Evolutionary conservation across 2,113 vertebrate genomes (phyloP).

Genomic region (Numenius arquata): DNA sequence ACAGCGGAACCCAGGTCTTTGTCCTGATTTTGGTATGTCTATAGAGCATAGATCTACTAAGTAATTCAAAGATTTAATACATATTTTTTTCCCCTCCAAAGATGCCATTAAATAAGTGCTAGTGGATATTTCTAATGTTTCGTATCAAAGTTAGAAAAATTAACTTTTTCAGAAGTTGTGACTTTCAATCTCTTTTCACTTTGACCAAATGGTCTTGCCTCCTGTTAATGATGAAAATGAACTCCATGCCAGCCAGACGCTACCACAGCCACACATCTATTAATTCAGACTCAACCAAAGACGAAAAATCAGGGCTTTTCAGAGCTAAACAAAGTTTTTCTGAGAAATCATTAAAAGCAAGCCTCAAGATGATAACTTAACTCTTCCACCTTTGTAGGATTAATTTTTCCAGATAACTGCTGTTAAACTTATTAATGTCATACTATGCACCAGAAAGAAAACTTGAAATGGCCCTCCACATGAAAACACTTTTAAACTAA

Average conservation of each 20-base stretch:
- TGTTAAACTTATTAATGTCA: not conserved
- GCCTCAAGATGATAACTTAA: not conserved
- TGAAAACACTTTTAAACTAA: not conserved
- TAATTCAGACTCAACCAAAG: not conserved
- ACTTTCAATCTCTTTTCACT: not conserved
- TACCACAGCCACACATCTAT: not conserved
- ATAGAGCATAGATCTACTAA: not conserved
- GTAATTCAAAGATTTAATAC: not conserved
- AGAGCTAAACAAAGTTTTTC: not conserved
- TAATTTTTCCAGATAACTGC: not conserved
- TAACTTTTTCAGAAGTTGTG: not conserved
- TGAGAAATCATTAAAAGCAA: not conserved
- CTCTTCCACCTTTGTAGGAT: not conserved
- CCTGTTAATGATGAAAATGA: not conserved
- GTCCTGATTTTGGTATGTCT: not conserved
- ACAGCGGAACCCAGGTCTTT: not conserved
- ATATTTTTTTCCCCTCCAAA: not conserved
- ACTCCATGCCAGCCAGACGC: not conserved
- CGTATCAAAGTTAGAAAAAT: not conserved
- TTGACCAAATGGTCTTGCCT: not conserved
- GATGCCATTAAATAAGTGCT: not conserved
- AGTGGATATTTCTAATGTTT: not conserved
- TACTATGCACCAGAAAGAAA: not conserved
- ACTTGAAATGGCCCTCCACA: not conserved
- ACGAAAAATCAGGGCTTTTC: not conserved